Evolutionary conservation across 2,888 invertebrate genomes (phyloP), one percentile per base, ranked within the genome.

Genomic region (Empis livida): DNA sequence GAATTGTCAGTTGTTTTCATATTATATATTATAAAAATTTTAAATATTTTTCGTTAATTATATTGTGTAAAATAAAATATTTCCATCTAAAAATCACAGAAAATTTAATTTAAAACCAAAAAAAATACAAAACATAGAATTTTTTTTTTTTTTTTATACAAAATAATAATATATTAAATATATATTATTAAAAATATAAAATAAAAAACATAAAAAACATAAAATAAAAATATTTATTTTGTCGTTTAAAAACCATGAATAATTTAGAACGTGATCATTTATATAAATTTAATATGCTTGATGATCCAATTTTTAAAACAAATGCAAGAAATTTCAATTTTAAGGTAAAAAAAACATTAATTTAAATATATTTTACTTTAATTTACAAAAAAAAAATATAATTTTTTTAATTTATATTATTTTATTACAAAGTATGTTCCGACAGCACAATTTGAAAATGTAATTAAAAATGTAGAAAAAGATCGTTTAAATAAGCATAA

Each of bases 271-370:
- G 23, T 27, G 9, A 27, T 27, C 23, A 35, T 35, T 35, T n/a
- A 35, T 35, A 35, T 13, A 35, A 35, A 35, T 35, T 50, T 42
- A 57, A 56, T n/a, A 35, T 55, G 43, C 48, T 55, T 5, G 50
- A 55, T 30, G 59, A 59, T 51, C 55, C 57, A 0, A 48, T 50
- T n/a, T 46, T 59, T 15, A 53, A 52, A 43, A 58, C 60, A 10
- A 56, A 55, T 9, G 54, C 60, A 3, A 46, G 50, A 23, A 57
- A 59, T 45, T 59, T 56, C 45, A 54, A 58, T 40, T 61, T 60
- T 49, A 57, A 56, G 55, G 60, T 59, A 46, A 51, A 45, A 27
- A 30, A n/a, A 42, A 15, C 10, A 20, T 17, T 32, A 9, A n/a
- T n/a, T n/a, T 16, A 27, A 17, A 17, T 43, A 8, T 15, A 17